Evolutionary conservation across 2,113 vertebrate genomes (phyloP), one percentile per base, ranked within the genome.

Genomic region (Pollimyrus isidori): DNA sequence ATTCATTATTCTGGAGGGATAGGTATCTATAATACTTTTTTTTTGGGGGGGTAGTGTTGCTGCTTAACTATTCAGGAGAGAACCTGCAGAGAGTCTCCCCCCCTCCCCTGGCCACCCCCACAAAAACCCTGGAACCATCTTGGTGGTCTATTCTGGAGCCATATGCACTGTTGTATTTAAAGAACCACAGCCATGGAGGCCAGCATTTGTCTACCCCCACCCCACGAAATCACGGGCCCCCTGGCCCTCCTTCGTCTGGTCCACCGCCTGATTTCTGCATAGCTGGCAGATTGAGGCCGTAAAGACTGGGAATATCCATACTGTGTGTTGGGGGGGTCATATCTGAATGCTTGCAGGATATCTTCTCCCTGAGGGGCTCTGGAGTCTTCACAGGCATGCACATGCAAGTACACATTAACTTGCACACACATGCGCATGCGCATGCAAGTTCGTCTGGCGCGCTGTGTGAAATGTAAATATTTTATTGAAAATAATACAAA

Each of bases 211-310:
- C 49, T 86, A 35, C 13, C 46, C 39, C 19, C 35, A n/a, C 39
- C n/a, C 17, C 48, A 46, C 82, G 3, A 26, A 48, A 26, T 26
- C 85, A 30, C 13, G 19, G 23, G 11, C 49, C 49, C 85, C 50
- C 58, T 46, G 58, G 45, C 83, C 52, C 45, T 86, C 56, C 89
- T 48, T 52, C 52, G 23, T 48, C 83, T 86, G 89, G 7, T 89
- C 26, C 82, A 50, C 80, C 88, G 56, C 21, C 26, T 48, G 88
- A 80, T 56, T 84, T 85, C 80, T 89, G 88, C 82, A 69, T 85
- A 50, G 83, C 56, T 39, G 53, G 83, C 82, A 89, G 89, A 69
- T 73, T 69, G 82, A 49, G 39, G 83, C 45, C 1, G n/a, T 19
- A 35, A 53, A 35, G n/a, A 1, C n/a, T 17, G 49, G 50, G 10